phyloP scores from a whole-genome alignment of 2,797 vertebrate genomes.

The Sardinella longiceps region DNA sequence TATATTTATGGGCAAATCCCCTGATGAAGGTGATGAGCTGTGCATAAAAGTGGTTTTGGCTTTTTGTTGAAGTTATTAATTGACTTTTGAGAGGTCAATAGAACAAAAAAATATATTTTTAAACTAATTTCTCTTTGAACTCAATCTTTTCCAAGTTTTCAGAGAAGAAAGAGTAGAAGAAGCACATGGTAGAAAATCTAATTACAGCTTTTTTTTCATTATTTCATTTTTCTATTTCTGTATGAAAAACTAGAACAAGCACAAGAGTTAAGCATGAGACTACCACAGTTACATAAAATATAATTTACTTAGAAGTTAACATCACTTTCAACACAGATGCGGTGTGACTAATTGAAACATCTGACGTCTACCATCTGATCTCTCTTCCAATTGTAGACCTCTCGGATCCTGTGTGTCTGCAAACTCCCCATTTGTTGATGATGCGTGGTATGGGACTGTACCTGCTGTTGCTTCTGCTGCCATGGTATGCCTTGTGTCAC shows the following conservation, averaged over 20 bases:
- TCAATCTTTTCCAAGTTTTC: neutral
- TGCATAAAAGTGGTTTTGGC: neutral
- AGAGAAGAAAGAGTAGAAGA: neutral
- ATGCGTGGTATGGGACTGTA: slow-evolving; percentile 68
- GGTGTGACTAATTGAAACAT: neutral
- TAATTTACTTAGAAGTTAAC: too few species aligned
- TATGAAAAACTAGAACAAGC: too few species aligned
- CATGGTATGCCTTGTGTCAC: slow-evolving; percentile 62
- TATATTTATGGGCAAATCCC: neutral
- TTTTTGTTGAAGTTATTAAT: neutral
- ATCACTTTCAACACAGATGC: too few species aligned
- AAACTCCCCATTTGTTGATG: slow-evolving; percentile 46
- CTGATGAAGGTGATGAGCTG: neutral
- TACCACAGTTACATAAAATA: too few species aligned
- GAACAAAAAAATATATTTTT: neutral
- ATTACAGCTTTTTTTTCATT: too few species aligned
- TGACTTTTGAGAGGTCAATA: neutral
- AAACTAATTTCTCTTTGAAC: neutral
- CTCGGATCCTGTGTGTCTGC: slow-evolving; percentile 10
- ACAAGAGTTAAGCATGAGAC: too few species aligned
- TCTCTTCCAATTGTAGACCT: neutral
- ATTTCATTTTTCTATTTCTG: neutral
- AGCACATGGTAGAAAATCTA: neutral
- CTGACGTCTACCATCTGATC: neutral
- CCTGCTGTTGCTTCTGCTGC: slow-evolving; percentile 69